Evolutionary conservation across 2,113 vertebrate species (phyloP).

Genomic region (Trogon surrucura): DNA sequence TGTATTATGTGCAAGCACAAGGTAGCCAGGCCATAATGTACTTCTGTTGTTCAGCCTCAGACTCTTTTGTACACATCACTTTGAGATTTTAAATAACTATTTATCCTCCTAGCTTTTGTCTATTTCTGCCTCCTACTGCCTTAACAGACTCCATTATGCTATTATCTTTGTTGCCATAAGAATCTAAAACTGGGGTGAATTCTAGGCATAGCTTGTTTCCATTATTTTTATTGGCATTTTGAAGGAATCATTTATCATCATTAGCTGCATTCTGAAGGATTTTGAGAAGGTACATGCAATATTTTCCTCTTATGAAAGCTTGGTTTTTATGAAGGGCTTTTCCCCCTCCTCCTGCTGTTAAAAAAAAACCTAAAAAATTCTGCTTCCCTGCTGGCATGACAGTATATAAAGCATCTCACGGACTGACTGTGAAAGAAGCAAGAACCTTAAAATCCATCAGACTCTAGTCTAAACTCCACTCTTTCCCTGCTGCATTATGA

Average conservation of each 20-base stretch:
- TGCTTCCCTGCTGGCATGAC: not conserved
- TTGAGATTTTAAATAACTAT: not conserved
- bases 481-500: slow-evolving; percentile 16
- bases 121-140: not conserved
- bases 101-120: not conserved
- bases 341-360: not conserved
- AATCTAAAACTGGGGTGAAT: slow-evolving; percentile 11
- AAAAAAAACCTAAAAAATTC: not conserved
- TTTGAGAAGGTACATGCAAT: not conserved
- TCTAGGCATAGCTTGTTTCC: slow-evolving; percentile 11
- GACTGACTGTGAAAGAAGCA: not conserved
- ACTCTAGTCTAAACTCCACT: not conserved
- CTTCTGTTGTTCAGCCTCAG: not conserved
- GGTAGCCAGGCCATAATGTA: not conserved
- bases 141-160: not conserved
- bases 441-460: not conserved
- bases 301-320: not conserved
- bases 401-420: not conserved
- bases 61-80: not conserved
- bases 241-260: slow-evolving; percentile 40
- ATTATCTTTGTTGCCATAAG: not conserved
- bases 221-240: slow-evolving; percentile 1
- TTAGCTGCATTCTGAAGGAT: slow-evolving; percentile 40
- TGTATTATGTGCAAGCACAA: not conserved
- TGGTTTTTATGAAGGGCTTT: not conserved